These are phyloP conservation scores for Parazoanthus darwini DNA, from an alignment of 92 coral and sea anemone genomes.

Conservation along the genomic window DNA sequence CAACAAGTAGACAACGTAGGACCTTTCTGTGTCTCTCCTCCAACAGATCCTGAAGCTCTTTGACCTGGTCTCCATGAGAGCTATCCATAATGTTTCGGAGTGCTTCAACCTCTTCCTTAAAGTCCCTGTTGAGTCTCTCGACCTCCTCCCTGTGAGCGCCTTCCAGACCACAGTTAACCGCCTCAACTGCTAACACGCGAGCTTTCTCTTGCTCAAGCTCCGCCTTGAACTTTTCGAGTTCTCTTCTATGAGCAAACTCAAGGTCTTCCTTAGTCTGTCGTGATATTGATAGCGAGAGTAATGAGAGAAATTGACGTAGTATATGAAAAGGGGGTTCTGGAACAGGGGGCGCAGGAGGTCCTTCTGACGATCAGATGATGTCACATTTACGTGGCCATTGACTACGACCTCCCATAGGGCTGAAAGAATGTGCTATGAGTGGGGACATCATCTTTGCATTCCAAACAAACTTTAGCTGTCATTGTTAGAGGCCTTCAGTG, in stretches of 20 bases:
- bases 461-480: no score
- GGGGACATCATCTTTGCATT: no score
- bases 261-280: conserved; percentile 72
- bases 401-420: no score
- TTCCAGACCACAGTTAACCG: conserved; percentile 66
- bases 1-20: background rate
- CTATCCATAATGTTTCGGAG: conserved; percentile 70
- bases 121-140: conserved; percentile 57
- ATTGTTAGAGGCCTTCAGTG: no score
- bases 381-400: no score
- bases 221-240: conserved; percentile 58
- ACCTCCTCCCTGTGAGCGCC: conserved; percentile 70
- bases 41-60: conserved; percentile 64
- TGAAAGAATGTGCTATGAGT: no score
- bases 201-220: conserved; percentile 78
- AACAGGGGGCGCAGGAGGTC: no score
- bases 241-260: conserved; percentile 80
- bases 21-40: conserved; percentile 74
- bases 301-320: background rate
- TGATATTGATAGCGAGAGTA: background rate
- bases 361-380: no score
- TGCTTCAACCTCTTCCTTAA: conserved; percentile 50
- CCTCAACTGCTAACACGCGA: conserved; percentile 74
- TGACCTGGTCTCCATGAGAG: conserved; percentile 82
- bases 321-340: no score